Percentiles rank a stretch among this genome's conserved stretches.
Conservation (phyloP, 2,797 vertebrate species). For the Acanthis flammea region DNA sequence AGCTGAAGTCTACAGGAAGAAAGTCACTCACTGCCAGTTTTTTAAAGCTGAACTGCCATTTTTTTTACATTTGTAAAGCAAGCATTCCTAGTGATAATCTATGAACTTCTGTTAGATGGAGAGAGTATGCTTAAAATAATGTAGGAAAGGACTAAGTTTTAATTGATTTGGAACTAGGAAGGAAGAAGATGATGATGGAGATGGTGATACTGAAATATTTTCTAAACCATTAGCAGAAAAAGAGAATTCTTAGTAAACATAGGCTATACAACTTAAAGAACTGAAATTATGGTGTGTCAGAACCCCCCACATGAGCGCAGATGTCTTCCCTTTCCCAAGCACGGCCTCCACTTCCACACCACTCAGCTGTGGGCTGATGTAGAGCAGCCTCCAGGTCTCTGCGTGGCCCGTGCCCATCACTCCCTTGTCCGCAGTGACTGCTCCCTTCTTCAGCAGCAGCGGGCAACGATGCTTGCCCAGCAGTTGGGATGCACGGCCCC, state of each 20-base stretch:
- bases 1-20: not conserved
- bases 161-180: not conserved
- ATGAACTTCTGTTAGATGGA: not conserved
- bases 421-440: not conserved
- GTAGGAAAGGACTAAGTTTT: not conserved
- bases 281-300: not conserved
- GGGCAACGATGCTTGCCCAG: not conserved
- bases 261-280: not conserved
- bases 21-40: not conserved
- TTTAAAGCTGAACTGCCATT: not conserved
- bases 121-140: not conserved
- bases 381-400: not conserved
- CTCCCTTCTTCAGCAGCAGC: not conserved
- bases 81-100: not conserved
- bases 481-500: rapidly evolving
- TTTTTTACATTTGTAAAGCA: not conserved
- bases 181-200: not conserved
- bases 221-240: not conserved
- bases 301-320: not conserved
- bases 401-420: not conserved
- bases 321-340: not conserved
- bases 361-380: not conserved
- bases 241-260: not conserved
- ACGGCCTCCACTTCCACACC: not conserved
- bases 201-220: not conserved